A percentile compares a stretch with the other conserved stretches of the same genome.
These are phyloP conservation scores for Lophochroa leadbeateri DNA, from an alignment of 2,113 vertebrate species.

Conservation along the genomic window DNA sequence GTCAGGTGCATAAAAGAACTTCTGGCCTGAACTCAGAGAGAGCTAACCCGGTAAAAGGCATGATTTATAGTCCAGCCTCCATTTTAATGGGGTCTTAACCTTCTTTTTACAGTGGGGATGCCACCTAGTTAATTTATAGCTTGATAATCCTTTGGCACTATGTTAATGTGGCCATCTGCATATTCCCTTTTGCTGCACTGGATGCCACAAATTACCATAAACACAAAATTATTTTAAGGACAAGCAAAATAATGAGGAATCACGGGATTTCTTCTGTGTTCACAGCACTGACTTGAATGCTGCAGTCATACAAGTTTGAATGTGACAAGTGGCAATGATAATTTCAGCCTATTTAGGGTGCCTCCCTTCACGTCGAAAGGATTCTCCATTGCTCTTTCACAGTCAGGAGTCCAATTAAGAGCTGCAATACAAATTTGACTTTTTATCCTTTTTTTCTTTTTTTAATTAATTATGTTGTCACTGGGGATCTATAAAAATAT, in stretches of 20 bases:
- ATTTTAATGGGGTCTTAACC: not conserved
- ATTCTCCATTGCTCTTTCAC: not conserved
- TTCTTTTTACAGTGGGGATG: not conserved
- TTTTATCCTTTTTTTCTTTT: accelerated
- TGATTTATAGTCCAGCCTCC: not conserved
- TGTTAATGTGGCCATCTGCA: not conserved
- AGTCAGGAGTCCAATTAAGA: not conserved
- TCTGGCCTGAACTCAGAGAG: not conserved
- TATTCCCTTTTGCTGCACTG: not conserved
- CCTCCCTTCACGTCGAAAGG: not conserved
- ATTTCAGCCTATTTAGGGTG: not conserved
- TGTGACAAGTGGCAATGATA: not conserved
- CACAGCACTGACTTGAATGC: not conserved
- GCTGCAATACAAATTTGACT: not conserved
- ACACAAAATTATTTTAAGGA: not conserved
- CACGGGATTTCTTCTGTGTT: not conserved
- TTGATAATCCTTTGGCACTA: not conserved
- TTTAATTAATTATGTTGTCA: not conserved
- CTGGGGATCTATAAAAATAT: not conserved
- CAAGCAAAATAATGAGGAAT: not conserved
- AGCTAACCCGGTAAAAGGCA: not conserved
- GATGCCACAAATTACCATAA: not conserved
- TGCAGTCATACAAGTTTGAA: not conserved
- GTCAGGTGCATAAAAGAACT: not conserved
- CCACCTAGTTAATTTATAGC: not conserved